Percentiles rank a stretch among this genome's conserved stretches.
Conservation (phyloP, 2,888 invertebrate species). For the Philereme transversata region DNA sequence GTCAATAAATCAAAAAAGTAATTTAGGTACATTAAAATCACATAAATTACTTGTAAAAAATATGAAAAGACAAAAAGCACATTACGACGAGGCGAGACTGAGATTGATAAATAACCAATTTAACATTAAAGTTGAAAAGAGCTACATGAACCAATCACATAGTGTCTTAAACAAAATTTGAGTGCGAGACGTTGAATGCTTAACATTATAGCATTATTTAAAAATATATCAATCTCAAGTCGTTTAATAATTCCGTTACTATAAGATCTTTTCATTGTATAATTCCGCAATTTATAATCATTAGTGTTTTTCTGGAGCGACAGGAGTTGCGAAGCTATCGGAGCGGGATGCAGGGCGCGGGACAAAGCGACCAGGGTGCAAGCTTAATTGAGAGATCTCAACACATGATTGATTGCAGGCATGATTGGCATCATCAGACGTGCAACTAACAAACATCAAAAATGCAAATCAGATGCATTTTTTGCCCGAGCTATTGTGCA, state of each 20-base stretch:
- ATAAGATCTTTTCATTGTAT: constrained; percentile 60
- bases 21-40: constrained; percentile 62
- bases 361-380: constrained; percentile 59
- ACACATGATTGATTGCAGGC: constrained; percentile 75
- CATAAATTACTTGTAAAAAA: constrained; percentile 64
- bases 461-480: constrained; percentile 65
- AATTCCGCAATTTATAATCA: constrained; percentile 78
- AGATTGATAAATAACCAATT: constrained; percentile 56
- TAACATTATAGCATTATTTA: constrained; percentile 31
- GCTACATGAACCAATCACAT: constrained; percentile 9
- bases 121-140: constrained; percentile 28
- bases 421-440: constrained; percentile 72
- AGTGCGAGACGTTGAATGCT: constrained; percentile 14
- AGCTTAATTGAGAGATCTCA: constrained; percentile 77
- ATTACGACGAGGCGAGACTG: constrained; percentile 58
- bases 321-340: constrained; percentile 48
- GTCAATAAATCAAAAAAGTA: constrained; percentile 55
- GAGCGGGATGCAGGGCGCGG: constrained; percentile 35
- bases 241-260: constrained; percentile 59
- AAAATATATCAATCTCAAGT: constrained; percentile 43
- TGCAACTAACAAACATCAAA: constrained; percentile 49
- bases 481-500: constrained; percentile 52
- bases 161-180: neutral
- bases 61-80: constrained; percentile 65
- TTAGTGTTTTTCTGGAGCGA: constrained; percentile 68